Evolutionary conservation across 2,113 vertebrate species (phyloP).

Genomic region (Macrotus californicus): DNA sequence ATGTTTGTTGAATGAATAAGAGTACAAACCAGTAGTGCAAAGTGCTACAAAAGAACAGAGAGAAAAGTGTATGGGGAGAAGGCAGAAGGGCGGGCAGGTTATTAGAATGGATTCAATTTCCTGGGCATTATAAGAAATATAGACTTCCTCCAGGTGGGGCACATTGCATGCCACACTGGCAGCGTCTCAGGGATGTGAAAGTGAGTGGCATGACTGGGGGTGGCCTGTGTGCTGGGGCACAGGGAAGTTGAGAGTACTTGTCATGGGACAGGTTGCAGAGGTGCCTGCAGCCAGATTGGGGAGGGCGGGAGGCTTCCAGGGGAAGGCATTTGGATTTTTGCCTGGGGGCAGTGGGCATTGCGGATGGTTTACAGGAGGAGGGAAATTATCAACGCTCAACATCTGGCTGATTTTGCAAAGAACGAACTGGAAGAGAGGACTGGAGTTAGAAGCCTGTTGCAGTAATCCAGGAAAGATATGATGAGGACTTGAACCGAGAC

Average conservation of each 20-base stretch:
- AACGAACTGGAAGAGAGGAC: neutral
- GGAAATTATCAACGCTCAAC: neutral
- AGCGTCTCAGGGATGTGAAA: neutral
- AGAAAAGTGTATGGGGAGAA: neutral
- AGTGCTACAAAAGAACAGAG: neutral
- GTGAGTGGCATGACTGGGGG: neutral
- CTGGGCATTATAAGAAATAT: neutral
- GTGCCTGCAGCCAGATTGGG: neutral
- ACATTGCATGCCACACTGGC: neutral
- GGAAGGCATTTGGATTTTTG: neutral
- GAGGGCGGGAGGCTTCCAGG: neutral
- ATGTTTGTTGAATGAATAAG: neutral
- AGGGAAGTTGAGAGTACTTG: neutral
- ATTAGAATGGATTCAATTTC: neutral
- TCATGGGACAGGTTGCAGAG: neutral
- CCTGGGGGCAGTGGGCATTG: no score
- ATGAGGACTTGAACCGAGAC: neutral
- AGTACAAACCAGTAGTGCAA: neutral
- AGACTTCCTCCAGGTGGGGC: neutral
- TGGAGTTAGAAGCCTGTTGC: neutral
- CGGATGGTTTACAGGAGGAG: neutral
- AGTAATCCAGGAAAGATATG: neutral
- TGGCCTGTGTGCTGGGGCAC: neutral
- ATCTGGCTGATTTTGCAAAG: neutral
- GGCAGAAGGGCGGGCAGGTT: fast-evolving